Percentiles rank a stretch among this genome's conserved stretches.
Evolutionary conservation across 2,113 vertebrate genomes (phyloP).

Genomic region (Isurus oxyrinchus): DNA sequence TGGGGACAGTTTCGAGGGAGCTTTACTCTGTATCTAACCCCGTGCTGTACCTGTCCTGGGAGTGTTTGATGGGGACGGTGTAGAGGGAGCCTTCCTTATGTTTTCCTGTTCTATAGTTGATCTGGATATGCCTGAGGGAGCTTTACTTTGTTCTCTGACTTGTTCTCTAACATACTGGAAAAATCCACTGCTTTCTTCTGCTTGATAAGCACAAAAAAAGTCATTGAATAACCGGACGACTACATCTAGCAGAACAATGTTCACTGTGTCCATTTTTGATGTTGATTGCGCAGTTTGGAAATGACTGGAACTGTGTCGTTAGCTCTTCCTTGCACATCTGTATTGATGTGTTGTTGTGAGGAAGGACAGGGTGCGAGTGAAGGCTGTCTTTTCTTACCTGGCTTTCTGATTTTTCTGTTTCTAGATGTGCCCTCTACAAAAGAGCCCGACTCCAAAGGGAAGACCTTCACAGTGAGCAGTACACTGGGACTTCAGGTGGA

Average conservation of each 20-base stretch:
- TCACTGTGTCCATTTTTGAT: background rate
- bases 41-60: background rate
- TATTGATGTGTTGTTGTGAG: background rate
- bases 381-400: background rate
- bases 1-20: background rate
- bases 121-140: background rate
- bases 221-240: background rate
- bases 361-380: background rate
- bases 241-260: background rate
- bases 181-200: background rate
- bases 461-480: constrained; percentile 86
- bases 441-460: constrained; percentile 77
- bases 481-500: constrained; percentile 82
- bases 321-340: background rate
- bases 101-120: background rate
- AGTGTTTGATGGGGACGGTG: constrained; percentile 4
- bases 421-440: constrained; percentile 70
- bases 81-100: background rate
- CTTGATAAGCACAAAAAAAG: background rate
- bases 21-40: background rate
- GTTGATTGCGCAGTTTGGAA: background rate
- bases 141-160: background rate
- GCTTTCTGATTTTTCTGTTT: constrained; percentile 41
- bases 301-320: background rate
- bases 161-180: background rate